Evolutionary conservation across 2,113 vertebrate genomes (phyloP), one percentile per base, ranked within the genome.

Genomic region (Talpa occidentalis): DNA sequence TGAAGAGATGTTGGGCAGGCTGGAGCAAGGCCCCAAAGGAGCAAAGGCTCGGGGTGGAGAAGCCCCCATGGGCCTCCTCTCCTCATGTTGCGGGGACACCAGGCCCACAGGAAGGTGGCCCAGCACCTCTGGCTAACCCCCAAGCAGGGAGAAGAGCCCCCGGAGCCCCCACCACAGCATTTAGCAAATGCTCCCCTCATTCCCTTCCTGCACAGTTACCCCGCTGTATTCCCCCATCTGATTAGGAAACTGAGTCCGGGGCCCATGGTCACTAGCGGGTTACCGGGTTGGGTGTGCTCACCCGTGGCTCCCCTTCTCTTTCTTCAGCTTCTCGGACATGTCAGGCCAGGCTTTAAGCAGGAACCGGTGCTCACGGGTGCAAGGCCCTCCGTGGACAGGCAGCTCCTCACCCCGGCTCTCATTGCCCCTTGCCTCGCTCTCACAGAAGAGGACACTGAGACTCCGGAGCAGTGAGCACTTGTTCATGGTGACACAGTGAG

Each of bases 401-500:
- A 16, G 44, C 32, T 24, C 11, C 80, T 84, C 19, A 6, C 28
- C 3, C 30, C 5, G 30, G 30, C 1, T 88, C 72, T 62, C 17
- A 0, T 3, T 22, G 72, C 42, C 40, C 80, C 69, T 22, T n/a
- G 21, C 40, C 74, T 37, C 10, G 37, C 62, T 32, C 91, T 78
- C 11, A 92, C 24, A 81, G n/a, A 95, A 91, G 66, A 79, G 49
- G 47, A 84, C 67, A 77, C 87, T 7, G 72, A 84, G 72, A 84
- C 47, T 78, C n/a, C 4, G 91, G 59, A 52, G 78, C 21, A 37
- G 47, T 44, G 17, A 47, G 24, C 37, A 56, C 66, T 44, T 56
- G 44, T 64, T 74, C 66, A 22, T 16, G 21, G 47, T 19, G 52
- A 37, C 67, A n/a, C 67, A 2, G 32, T 3, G 11, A 78, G 24